Conservation (phyloP, 2,797 vertebrate species). For the Spinus olivaceus region DNA sequence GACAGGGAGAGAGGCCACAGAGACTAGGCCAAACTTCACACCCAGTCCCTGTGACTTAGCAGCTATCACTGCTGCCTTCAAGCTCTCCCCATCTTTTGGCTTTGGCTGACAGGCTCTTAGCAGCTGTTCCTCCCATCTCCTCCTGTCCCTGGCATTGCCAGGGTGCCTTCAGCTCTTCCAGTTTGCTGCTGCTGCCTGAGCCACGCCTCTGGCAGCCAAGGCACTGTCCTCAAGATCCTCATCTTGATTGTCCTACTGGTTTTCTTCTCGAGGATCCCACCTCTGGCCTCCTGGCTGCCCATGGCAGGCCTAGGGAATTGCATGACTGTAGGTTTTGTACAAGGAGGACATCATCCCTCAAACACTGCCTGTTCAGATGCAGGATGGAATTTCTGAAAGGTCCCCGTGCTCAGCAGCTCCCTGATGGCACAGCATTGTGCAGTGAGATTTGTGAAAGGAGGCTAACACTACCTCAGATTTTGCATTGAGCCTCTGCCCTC, state of each 20-base stretch:
- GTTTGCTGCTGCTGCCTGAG: neutral
- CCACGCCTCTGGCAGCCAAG: neutral
- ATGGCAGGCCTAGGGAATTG: neutral
- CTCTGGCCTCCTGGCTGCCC: neutral
- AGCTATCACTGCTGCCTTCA: neutral
- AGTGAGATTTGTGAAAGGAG: fast-evolving
- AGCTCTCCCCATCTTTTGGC: neutral
- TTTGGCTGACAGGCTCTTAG: neutral
- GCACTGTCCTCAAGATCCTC: fast-evolving
- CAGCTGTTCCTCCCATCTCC: neutral
- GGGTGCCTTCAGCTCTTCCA: neutral
- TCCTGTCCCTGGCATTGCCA: neutral
- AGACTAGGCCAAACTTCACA: neutral
- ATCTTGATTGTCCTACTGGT: fast-evolving
- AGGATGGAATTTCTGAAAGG: neutral
- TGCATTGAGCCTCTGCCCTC: neutral
- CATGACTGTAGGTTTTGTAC: neutral
- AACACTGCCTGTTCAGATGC: neutral
- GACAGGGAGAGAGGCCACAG: neutral
- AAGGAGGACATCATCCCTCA: neutral
- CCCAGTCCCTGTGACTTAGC: neutral
- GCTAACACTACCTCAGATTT: fast-evolving
- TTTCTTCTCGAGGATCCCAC: neutral
- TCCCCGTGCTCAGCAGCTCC: neutral
- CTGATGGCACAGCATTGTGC: fast-evolving